Percentiles rank a stretch among this genome's conserved stretches.
Conservation (phyloP, 1,140 invertebrate species). For the Protaetia brevitarsis region DNA sequence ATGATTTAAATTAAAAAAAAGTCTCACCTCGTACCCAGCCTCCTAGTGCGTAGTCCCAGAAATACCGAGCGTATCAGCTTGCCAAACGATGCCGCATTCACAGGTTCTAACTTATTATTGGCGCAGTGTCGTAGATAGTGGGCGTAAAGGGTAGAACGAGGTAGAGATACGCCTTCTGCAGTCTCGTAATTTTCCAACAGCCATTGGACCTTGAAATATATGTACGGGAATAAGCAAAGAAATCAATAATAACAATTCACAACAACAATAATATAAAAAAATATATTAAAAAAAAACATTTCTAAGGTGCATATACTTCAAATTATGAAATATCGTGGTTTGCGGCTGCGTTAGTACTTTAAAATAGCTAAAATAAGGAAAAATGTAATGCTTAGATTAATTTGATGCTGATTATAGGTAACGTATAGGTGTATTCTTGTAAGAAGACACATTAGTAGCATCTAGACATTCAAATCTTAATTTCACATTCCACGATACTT, state of each 20-base stretch:
- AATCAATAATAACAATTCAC: neutral
- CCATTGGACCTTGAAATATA: constrained; percentile 81
- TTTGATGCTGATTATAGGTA: too few relatives aligned
- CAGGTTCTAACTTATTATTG: constrained; percentile 92
- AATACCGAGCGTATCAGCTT: constrained; percentile 98
- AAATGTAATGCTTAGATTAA: too few relatives aligned
- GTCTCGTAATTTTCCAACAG: constrained; percentile 97
- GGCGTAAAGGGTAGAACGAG: constrained; percentile 92
- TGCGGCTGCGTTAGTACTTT: too few relatives aligned
- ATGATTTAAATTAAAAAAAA: neutral
- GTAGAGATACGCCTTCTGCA: constrained; percentile 94
- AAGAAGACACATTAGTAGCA: too few relatives aligned
- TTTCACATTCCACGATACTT: too few relatives aligned
- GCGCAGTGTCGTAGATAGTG: constrained; percentile 95
- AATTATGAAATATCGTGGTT: too few relatives aligned
- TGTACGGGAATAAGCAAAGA: neutral
- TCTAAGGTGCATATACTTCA: neutral
- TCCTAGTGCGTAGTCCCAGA: constrained; percentile 86
- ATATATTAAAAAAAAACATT: neutral
- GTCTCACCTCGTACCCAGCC: constrained; percentile 84
- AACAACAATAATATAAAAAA: neutral
- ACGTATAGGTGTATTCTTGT: too few relatives aligned
- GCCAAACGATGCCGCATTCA: constrained; percentile 98
- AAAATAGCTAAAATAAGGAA: too few relatives aligned
- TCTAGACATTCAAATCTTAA: too few relatives aligned